Evolutionary conservation across 2,888 invertebrate species (phyloP), one percentile per base, ranked within the genome.

Genomic region (Watsonalla cultraria): DNA sequence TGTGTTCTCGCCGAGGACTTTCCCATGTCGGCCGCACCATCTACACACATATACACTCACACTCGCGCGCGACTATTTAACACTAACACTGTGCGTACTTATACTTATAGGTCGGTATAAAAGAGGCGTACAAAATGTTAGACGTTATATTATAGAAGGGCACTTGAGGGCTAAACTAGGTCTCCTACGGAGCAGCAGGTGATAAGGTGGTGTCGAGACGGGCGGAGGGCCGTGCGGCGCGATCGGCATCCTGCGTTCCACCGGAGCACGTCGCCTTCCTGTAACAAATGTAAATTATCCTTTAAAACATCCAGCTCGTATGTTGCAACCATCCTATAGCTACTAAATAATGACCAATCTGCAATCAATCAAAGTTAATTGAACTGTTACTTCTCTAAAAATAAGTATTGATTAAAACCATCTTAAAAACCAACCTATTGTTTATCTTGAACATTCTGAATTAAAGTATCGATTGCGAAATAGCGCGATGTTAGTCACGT

Each of bases 1-100:
- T 91, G 90, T 91, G 91, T 90, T 90, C 89, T 90, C 78, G 88
- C 90, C 86, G 91, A 91, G 88, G 91, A 91, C 83, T 91, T 91
- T 90, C 91, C 91, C 91, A 91, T 91, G 90, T 86, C 91, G 90
- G 84, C 85, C 90, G 87, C 87, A 90, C 88, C 90, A 90, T 90
- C 84, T 80, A 87, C 87, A 82, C 88, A 83, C 86, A 80, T 82
- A 80, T 74, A 86, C 78, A 80, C 82, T 73, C 81, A 80, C 84
- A 77, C 86, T 74, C 79, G 79, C 85, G 78, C 82, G 79, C 74
- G 68, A 80, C 82, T 84, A 82, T 85, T n/a, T 82, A 80, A 78
- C 81, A 81, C 81, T 82, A 80, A 74, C 80, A 85, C 84, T 83
- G 80, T 83, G 78, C 79, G 82, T 81, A 82, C 82, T 85, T 86